Conservation (phyloP, 1,140 invertebrate genomes). For the Aphelenchoides fujianensis region DNA sequence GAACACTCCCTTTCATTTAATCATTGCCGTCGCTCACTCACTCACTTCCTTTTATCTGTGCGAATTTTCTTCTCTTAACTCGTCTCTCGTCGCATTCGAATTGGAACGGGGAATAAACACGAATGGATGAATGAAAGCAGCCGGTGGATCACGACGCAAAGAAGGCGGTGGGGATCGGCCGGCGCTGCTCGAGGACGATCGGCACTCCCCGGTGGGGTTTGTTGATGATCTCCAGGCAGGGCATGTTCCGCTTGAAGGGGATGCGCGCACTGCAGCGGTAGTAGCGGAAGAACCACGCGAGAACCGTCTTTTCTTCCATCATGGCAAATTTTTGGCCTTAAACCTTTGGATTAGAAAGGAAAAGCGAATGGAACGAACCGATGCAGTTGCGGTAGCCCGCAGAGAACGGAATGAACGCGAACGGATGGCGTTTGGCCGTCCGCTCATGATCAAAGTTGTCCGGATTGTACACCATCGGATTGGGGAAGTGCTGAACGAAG, state of each 20-base stretch:
- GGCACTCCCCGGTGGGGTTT: slow-evolving; percentile 60
- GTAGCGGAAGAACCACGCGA: slow-evolving; percentile 62
- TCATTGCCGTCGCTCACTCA: too few species aligned
- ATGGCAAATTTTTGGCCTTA: slow-evolving; percentile 64
- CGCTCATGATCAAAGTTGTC: slow-evolving; percentile 80
- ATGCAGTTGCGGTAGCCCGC: slow-evolving; percentile 66
- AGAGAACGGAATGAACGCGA: slow-evolving; percentile 78
- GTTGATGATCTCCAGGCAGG: slow-evolving; percentile 63
- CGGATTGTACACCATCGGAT: slow-evolving; percentile 76
- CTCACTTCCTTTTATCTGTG: too few species aligned
- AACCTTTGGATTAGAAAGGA: slow-evolving; percentile 64
- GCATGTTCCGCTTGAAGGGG: slow-evolving; percentile 58
- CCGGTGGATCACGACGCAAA: too few species aligned
- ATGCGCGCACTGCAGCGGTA: slow-evolving; percentile 58
- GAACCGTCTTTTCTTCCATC: slow-evolving; percentile 63
- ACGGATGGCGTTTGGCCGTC: slow-evolving; percentile 73
- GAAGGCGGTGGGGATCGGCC: too few species aligned
- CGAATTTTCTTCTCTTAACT: too few species aligned
- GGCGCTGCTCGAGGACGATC: slow-evolving; percentile 27
- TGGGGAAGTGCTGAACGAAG: slow-evolving; percentile 68
- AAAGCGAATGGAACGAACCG: slow-evolving; percentile 41
- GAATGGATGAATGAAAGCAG: too few species aligned
- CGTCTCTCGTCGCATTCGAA: too few species aligned
- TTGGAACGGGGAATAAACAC: too few species aligned
- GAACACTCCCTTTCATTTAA: too few species aligned